Conservation (phyloP, 2,888 invertebrate species). For the Rotaria sp. region DNA sequence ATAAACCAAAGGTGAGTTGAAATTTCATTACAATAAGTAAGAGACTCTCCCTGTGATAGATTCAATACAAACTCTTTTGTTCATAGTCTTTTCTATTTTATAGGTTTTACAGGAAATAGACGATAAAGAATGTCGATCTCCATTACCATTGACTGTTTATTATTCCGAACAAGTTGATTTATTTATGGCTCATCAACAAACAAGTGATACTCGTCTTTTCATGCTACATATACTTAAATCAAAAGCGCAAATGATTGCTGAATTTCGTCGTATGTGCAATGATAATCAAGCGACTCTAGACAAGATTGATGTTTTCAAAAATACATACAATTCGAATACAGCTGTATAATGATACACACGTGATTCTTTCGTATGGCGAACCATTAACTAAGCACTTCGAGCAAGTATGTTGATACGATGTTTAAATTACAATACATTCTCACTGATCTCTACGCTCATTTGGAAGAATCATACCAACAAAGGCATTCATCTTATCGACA, state of each 20-base stretch:
- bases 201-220: neutral
- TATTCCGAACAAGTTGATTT: neutral
- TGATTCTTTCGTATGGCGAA: neutral
- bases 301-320: neutral
- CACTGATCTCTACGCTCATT: neutral
- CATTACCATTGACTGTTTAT: neutral
- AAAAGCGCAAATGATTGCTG: neutral
- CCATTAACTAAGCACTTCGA: neutral
- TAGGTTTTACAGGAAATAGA: neutral
- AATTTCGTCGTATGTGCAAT: neutral
- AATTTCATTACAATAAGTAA: no score
- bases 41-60: no score
- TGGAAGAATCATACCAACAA: neutral
- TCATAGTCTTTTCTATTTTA: no score
- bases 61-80: no score
- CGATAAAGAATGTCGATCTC: neutral
- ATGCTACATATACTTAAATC: neutral
- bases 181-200: neutral
- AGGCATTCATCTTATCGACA: neutral
- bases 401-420: neutral
- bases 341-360: slow-evolving; percentile 3
- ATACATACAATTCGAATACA: neutral
- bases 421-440: slow-evolving; percentile 9
- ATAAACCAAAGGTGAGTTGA: no score
- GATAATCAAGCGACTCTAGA: neutral